A percentile compares a stretch with the other conserved stretches of the same genome.
These are phyloP conservation scores for Ceyx margarethae DNA, from an alignment of 2,113 vertebrate species.

Conservation along the genomic window DNA sequence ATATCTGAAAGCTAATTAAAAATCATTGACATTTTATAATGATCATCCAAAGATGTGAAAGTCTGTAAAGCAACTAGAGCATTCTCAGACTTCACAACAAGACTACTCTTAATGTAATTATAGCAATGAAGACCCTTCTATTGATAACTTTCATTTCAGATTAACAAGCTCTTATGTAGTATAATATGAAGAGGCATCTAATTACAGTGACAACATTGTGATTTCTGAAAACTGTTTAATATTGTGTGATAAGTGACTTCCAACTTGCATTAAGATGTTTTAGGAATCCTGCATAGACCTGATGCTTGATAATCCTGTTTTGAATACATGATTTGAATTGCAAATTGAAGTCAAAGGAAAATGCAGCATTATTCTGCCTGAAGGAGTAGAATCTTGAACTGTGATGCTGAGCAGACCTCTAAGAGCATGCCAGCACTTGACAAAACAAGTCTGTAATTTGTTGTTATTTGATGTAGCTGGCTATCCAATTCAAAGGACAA, in stretches of 20 bases:
- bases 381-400: not conserved
- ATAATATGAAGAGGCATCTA: constrained; percentile 43
- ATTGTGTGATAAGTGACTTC: constrained; percentile 10
- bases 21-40: constrained; percentile 27
- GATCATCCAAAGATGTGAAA: not conserved
- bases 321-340: constrained; percentile 40
- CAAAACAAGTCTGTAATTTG: not conserved
- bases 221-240: constrained; percentile 50
- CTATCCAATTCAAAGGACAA: not conserved
- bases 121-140: constrained; percentile 36
- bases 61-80: not conserved
- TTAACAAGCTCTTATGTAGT: constrained; percentile 31
- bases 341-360: constrained; percentile 27
- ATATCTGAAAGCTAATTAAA: constrained; percentile 21
- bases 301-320: constrained; percentile 45
- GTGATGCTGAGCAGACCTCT: not conserved
- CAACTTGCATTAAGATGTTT: constrained; percentile 48
- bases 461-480: not conserved
- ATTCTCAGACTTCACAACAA: constrained; percentile 1
- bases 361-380: not conserved
- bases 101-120: constrained; percentile 42
- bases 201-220: constrained; percentile 47
- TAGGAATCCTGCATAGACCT: constrained; percentile 15
- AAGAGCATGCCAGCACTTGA: not conserved
- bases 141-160: constrained; percentile 48